Conservation (phyloP, 2,113 vertebrate genomes). For the Lipotes vexillifer region DNA sequence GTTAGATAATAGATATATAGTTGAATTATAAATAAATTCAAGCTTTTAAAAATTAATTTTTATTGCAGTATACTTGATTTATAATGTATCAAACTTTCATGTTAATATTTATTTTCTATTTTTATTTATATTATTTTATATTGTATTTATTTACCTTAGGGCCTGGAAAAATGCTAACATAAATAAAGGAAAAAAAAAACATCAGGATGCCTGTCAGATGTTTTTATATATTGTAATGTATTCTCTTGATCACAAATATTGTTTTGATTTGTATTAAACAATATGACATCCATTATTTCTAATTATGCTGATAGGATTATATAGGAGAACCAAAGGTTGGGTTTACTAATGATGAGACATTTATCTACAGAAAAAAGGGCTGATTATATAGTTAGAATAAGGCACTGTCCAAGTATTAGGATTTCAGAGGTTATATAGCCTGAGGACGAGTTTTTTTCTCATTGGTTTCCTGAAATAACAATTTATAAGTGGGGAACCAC, state of each 20-base stretch:
- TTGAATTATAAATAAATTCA: background rate
- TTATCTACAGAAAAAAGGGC: background rate
- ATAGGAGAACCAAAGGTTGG: background rate
- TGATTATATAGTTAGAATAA: background rate
- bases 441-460: background rate
- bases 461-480: background rate
- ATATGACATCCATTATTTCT: background rate
- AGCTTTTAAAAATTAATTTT: background rate
- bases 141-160: background rate
- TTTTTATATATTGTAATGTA: background rate
- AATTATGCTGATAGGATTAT: background rate
- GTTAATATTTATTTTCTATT: background rate
- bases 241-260: background rate
- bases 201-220: background rate
- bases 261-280: background rate
- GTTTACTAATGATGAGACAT: background rate
- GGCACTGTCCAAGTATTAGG: background rate
- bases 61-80: too few relatives aligned
- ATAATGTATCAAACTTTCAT: too few relatives aligned
- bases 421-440: background rate
- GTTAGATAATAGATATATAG: background rate
- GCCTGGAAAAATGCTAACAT: background rate
- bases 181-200: background rate
- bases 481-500: background rate
- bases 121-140: background rate